Base-by-base conservation (phyloP, 2,888 invertebrate genomes). In the Cosmia pyralina region DNA sequence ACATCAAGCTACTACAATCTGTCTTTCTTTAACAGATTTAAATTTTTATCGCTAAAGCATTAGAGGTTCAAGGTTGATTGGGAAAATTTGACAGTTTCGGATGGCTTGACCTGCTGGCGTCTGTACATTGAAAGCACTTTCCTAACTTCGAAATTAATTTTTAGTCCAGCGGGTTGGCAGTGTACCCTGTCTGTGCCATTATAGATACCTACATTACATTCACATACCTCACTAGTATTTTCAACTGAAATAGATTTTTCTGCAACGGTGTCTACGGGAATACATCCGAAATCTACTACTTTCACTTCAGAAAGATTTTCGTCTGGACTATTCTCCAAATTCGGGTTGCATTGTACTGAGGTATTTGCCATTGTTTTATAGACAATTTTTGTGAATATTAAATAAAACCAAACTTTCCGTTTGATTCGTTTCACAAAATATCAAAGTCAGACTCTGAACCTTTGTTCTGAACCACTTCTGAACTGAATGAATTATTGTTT, bases 261-360 rank as follows among this genome's bases (percentile, higher is more conserved):
- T 17, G 87, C 83, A 44, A 88, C 68, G 0, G 91, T 90, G 79
- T 95, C 95, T 13, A 95, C 91, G 22, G 95, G 92, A 66, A 95
- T 86, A 78, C 81, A 86, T 41, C 94, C 94, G 78, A 96, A 96
- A 85, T 95, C 89, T n/a, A 95, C 87, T n/a, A 88, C 59, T 89
- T 88, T 92, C 11, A 88, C 83, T 72, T 90, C 88, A 17, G 90
- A 87, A 66, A 90, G 66, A 79, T 88, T 92, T 73, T 92, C 92
- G 28, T 90, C 88, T 48, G 92, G 92, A 75, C 80, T 60, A 69
- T 90, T 87, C 17, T 91, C 85, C 88, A 92, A 90, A 28, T 48
- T 70, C 11, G 68, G 50, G 58, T 69, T 67, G 46, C 46, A 65
- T 66, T 65, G 79, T 28, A 60, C 13, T 44, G 58, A 34, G 5